Evolutionary conservation across 2,113 vertebrate species (phyloP), one percentile per base, ranked within the genome.

Genomic region (Speoplatyrhinus poulsoni): DNA sequence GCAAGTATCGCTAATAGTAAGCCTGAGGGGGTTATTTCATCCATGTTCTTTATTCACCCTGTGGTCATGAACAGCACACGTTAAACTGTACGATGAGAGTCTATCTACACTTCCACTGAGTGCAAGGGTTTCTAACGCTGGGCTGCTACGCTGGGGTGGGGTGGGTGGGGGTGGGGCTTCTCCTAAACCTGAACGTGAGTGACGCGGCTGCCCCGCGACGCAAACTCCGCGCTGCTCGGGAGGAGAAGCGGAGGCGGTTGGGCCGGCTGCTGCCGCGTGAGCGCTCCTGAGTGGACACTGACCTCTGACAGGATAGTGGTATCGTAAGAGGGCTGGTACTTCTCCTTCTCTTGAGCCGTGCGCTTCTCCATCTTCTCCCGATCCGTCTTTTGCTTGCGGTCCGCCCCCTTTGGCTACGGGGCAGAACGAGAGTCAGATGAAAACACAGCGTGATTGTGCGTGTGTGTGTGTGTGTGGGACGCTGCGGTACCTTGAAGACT

Each of bases 221-320:
- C 36, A 41, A 41, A 4, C 36, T 41, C 36, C 36, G 1, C 26
- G 26, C 26, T 2, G 2, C 26, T 26, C 2, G 26, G 26, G 26
- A 26, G 26, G 2, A 26, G 26, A 26, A 26, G 26, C 26, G 2
- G 26, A 41, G 36, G 7, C 36, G 36, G 36, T 8, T 16, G 53
- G 15, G 50, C 50, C n/a, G 53, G 53, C 15, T n/a, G 16, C n/a
- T 17, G 17, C 9, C 3, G 15, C n/a, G 12, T 8, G 17, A 58
- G 17, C 13, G 3, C 15, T n/a, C 73, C 36, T 6, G 5, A 41
- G 36, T 5, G 7, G 36, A 66, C 36, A 82, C 88, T 75, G 65
- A 98, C 98, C 96, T 99, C 96, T 16, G 97, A 98, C 73, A 99
- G 94, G 74, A 99, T 98, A 16, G 97, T 99, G 41, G 97, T 98